These are phyloP conservation scores for Pipistrellus pygmaeus DNA, from an alignment of 2,797 vertebrate species.

Conservation along the genomic window DNA sequence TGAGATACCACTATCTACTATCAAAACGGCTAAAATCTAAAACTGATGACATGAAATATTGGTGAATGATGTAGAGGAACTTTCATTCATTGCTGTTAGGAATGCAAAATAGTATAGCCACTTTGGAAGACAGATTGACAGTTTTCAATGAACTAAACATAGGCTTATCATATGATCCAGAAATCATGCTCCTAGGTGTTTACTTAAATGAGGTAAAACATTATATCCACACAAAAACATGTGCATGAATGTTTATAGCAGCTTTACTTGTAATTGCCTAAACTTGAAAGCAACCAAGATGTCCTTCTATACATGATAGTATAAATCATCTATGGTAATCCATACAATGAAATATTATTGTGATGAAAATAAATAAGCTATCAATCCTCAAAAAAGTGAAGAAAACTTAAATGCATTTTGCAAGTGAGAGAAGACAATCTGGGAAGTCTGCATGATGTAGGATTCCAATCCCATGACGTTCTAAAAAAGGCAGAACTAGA, in stretches of 20 bases:
- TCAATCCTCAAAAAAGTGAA: neutral
- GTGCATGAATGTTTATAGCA: neutral
- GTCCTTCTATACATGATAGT: neutral
- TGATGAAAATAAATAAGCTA: neutral
- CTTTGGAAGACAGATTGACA: neutral
- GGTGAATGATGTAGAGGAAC: neutral
- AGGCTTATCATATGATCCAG: neutral
- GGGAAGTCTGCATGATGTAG: neutral
- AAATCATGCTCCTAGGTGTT: neutral
- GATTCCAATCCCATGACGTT: neutral
- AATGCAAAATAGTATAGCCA: neutral
- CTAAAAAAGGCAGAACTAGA: slow-evolving; percentile 15
- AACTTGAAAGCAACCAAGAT: slow-evolving; percentile 29
- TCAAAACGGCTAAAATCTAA: neutral
- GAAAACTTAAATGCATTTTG: neutral
- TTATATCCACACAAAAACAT: neutral
- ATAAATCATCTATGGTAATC: slow-evolving; percentile 17
- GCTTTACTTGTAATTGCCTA: neutral
- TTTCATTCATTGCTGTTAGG: neutral
- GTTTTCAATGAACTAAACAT: neutral
- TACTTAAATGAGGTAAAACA: neutral
- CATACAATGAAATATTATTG: neutral
- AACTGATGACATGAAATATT: neutral
- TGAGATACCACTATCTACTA: neutral
- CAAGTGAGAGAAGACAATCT: neutral